A percentile compares a stretch with the other conserved stretches of the same genome.
These are phyloP conservation scores for Peromyscus maniculatus DNA, from an alignment of 2,113 vertebrate species.

Conservation along the genomic window DNA sequence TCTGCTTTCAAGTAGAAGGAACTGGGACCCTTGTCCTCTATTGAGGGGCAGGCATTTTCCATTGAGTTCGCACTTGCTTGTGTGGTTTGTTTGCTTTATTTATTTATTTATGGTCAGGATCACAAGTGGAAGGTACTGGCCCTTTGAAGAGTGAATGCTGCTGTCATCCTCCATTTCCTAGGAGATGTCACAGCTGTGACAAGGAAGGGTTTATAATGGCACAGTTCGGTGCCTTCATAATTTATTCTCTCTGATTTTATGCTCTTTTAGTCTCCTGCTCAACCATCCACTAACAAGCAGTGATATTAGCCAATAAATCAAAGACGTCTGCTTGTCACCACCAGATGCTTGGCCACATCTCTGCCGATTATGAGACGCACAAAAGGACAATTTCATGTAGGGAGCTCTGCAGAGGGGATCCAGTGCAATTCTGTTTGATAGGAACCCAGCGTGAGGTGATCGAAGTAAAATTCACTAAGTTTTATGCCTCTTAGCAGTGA, in stretches of 20 bases:
- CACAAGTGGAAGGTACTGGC: slow-evolving; percentile 76
- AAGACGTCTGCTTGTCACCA: slow-evolving; percentile 93
- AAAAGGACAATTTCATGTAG: slow-evolving; percentile 90
- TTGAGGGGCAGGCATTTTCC: slow-evolving; percentile 22
- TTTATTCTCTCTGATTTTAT: slow-evolving; percentile 94
- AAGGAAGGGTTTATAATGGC: slow-evolving; percentile 89
- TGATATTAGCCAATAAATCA: slow-evolving; percentile 96
- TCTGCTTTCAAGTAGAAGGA: slow-evolving; percentile 56
- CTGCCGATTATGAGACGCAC: slow-evolving; percentile 91
- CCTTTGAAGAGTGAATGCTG: slow-evolving; percentile 88
- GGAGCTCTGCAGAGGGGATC: slow-evolving; percentile 86
- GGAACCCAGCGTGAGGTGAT: slow-evolving; percentile 86
- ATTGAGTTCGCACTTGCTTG: slow-evolving; percentile 28
- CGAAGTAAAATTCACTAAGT: slow-evolving; percentile 86
- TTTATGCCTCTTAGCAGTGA: slow-evolving; percentile 82
- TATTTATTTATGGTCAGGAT: slow-evolving; percentile 82
- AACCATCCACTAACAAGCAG: slow-evolving; percentile 94
- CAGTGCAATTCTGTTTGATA: slow-evolving; percentile 91
- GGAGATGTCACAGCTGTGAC: slow-evolving; percentile 90
- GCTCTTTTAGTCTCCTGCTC: slow-evolving; percentile 92
- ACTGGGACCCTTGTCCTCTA: slow-evolving; percentile 16
- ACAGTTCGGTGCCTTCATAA: slow-evolving; percentile 92
- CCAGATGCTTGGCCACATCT: slow-evolving; percentile 94
- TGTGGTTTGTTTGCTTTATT: slow-evolving; percentile 56
- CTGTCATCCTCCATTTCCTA: slow-evolving; percentile 89